These are phyloP conservation scores for Mythimna impura DNA, from an alignment of 2,888 invertebrate species.

Conservation along the genomic window DNA sequence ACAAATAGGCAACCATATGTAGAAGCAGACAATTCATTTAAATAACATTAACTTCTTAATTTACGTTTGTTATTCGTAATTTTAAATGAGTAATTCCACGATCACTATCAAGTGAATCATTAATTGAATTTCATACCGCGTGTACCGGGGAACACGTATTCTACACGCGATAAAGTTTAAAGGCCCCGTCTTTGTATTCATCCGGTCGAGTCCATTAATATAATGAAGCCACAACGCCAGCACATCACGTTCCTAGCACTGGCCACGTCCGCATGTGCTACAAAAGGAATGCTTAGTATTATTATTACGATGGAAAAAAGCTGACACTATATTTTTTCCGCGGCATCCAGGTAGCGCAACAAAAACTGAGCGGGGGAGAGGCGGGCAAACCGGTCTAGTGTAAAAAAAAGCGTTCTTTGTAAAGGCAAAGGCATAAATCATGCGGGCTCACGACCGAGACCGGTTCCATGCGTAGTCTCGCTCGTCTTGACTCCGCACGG, in stretches of 20 bases:
- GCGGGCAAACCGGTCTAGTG: conserved; percentile 82
- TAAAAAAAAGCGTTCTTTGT: conserved; percentile 82
- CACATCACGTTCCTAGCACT: conserved; percentile 84
- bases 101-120: conserved; percentile 70
- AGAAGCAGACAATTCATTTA: conserved; percentile 32
- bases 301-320: conserved; percentile 85
- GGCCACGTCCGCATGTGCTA: conserved; percentile 87
- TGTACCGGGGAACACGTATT: conserved; percentile 78
- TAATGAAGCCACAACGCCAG: conserved; percentile 87
- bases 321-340: conserved; percentile 85
- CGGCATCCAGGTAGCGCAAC: conserved; percentile 87
- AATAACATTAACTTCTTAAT: conserved; percentile 36
- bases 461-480: conserved; percentile 80
- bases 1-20: conserved; percentile 16
- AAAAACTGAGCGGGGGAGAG: conserved; percentile 78
- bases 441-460: conserved; percentile 85
- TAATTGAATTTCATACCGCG: conserved; percentile 80
- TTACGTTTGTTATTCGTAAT: conserved; percentile 39
- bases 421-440: conserved; percentile 87
- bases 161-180: conserved; percentile 84
- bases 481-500: conserved; percentile 76
- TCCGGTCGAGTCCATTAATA: conserved; percentile 88
- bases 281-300: conserved; percentile 89
- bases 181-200: conserved; percentile 88
- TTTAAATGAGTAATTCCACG: conserved; percentile 62